phyloP scores from a whole-genome alignment of 2,113 vertebrate species.

The Calidris pugnax region DNA sequence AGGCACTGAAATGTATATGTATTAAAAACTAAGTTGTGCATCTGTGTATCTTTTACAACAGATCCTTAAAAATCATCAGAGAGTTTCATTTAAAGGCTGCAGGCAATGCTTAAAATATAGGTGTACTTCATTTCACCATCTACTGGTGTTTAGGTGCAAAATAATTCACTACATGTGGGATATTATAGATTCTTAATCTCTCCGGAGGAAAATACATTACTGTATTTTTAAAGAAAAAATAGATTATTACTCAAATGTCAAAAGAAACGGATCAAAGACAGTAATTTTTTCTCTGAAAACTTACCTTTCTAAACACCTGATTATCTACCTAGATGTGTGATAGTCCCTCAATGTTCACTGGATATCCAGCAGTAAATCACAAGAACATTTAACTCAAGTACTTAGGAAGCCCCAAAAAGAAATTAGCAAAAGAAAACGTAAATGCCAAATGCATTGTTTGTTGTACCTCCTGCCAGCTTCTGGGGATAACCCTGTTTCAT shows the following conservation, averaged over 20 bases:
- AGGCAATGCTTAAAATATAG: neutral
- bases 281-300: neutral
- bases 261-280: neutral
- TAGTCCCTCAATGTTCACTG: neutral
- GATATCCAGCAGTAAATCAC: neutral
- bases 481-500: neutral
- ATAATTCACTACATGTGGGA: neutral
- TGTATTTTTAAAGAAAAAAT: neutral
- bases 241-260: neutral
- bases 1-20: neutral
- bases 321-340: neutral
- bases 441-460: neutral
- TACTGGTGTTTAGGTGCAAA: neutral
- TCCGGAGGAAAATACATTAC: neutral
- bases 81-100: neutral
- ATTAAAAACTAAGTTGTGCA: neutral
- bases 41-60: neutral
- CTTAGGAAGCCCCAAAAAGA: neutral
- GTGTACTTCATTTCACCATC: neutral
- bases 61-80: neutral
- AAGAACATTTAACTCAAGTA: neutral
- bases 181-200: neutral
- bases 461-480: neutral
- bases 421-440: neutral
- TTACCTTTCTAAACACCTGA: neutral